Percentiles rank a stretch among this genome's conserved stretches.
Evolutionary conservation across 2,888 invertebrate species (phyloP).

Genomic region (Uloborus plumipes): DNA sequence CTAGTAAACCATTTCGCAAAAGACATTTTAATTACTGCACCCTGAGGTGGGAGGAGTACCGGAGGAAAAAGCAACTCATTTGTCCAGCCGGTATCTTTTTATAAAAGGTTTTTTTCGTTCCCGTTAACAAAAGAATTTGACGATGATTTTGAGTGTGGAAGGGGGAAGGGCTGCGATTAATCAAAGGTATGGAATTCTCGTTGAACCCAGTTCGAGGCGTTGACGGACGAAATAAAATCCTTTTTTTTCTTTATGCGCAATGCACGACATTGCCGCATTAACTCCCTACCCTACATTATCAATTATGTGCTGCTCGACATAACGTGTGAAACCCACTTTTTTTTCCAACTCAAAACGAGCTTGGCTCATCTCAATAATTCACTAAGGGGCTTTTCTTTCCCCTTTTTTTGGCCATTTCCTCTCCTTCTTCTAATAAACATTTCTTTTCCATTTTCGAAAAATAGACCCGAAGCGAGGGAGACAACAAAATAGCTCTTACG

Average conservation of each 20-base stretch:
- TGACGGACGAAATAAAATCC: conserved; percentile 44
- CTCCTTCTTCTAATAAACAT: no score
- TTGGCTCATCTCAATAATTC: conserved; percentile 53
- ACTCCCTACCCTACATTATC: conserved; percentile 49
- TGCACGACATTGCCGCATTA: conserved; percentile 58
- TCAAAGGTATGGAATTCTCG: conserved; percentile 7
- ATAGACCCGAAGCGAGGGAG: no score
- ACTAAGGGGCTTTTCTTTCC: conserved; percentile 24
- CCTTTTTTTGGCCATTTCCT: background rate
- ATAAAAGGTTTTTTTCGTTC: background rate
- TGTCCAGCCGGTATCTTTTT: no score
- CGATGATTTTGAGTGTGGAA: conserved; percentile 13
- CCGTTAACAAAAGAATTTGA: conserved; percentile 49
- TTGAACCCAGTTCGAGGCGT: conserved; percentile 29
- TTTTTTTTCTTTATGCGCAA: background rate
- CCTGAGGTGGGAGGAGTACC: no score
- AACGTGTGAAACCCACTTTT: conserved; percentile 10
- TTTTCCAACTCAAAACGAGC: conserved; percentile 5
- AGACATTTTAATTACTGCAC: no score
- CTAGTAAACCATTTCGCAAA: no score
- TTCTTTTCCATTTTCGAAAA: no score
- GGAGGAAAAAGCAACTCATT: no score
- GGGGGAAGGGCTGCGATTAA: conserved; percentile 33
- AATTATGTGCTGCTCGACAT: conserved; percentile 44
- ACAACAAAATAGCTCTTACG: no score